Percentiles rank a stretch among this genome's conserved stretches.
These are phyloP conservation scores for Oxyscelio sp. DNA, from an alignment of 2,888 invertebrate genomes.

Conservation along the genomic window DNA sequence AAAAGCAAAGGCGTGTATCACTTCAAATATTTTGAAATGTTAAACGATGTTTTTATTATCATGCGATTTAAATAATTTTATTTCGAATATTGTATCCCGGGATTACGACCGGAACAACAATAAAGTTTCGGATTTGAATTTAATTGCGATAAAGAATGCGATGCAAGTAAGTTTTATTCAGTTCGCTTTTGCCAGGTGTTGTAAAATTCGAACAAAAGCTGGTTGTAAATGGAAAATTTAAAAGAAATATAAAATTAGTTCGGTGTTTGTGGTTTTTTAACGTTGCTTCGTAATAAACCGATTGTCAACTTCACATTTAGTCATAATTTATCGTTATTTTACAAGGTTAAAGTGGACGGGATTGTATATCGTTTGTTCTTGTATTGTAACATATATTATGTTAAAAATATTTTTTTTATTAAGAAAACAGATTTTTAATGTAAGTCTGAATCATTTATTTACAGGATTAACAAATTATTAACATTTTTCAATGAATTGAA, in stretches of 20 bases:
- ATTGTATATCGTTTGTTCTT: no score
- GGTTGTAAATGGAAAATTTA: background rate
- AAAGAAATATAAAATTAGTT: background rate
- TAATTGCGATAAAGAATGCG: background rate
- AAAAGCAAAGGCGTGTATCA: slow-evolving; percentile 44
- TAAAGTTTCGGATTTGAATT: background rate
- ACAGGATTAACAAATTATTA: no score
- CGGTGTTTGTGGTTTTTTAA: background rate
- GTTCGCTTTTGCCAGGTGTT: background rate
- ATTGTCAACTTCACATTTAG: no score
- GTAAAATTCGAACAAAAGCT: background rate
- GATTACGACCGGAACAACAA: background rate
- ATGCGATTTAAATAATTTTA: slow-evolving; percentile 17
- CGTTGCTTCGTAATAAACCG: no score
- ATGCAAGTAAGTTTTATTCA: background rate
- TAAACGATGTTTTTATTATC: slow-evolving; percentile 36
- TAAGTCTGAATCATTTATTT: no score
- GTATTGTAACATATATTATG: no score
- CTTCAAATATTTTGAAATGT: slow-evolving; percentile 26
- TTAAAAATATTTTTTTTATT: no score
- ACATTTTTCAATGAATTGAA: no score
- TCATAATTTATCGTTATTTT: no score
- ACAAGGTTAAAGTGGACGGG: no score
- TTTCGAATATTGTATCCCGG: background rate
- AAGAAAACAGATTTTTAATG: no score